Percentiles rank a stretch among this genome's conserved stretches.
These are phyloP conservation scores for Equus quagga DNA, from an alignment of 2,113 vertebrate species.

Conservation along the genomic window DNA sequence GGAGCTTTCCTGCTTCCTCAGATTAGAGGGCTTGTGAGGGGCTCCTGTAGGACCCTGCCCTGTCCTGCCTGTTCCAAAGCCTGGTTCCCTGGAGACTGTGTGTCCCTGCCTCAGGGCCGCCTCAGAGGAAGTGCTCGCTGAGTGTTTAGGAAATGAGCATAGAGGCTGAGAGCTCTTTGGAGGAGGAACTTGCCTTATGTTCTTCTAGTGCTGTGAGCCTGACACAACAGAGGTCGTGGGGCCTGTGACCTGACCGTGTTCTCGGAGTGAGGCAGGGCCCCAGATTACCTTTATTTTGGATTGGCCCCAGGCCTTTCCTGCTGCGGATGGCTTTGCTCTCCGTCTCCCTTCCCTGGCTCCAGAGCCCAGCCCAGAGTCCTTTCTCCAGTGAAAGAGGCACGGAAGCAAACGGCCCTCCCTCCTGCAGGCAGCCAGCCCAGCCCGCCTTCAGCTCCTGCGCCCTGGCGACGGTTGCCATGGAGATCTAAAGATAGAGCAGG, in stretches of 20 bases:
- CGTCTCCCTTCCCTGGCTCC: slow-evolving; percentile 37
- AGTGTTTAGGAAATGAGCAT: neutral
- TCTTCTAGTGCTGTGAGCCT: neutral
- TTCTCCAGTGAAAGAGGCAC: slow-evolving; percentile 43
- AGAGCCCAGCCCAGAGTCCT: slow-evolving; percentile 48
- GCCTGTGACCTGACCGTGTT: neutral
- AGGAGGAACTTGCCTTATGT: neutral
- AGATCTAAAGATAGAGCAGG: slow-evolving; percentile 83
- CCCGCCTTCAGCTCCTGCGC: slow-evolving; percentile 10
- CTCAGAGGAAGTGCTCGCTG: neutral
- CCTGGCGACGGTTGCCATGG: slow-evolving; percentile 80
- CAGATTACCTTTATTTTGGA: neutral
- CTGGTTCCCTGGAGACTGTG: neutral
- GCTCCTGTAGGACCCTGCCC: neutral
- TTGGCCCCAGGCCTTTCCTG: neutral
- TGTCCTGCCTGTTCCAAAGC: neutral
- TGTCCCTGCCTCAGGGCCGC: neutral
- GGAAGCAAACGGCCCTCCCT: slow-evolving; percentile 25
- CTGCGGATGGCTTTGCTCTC: neutral
- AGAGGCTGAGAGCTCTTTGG: neutral
- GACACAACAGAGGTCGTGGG: neutral
- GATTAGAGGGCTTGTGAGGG: neutral
- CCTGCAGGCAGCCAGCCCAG: slow-evolving; percentile 44
- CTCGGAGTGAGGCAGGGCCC: neutral
- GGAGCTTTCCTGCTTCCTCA: neutral